phyloP scores from a whole-genome alignment of 2,797 vertebrate species.

The Arrhamphus sclerolepis region DNA sequence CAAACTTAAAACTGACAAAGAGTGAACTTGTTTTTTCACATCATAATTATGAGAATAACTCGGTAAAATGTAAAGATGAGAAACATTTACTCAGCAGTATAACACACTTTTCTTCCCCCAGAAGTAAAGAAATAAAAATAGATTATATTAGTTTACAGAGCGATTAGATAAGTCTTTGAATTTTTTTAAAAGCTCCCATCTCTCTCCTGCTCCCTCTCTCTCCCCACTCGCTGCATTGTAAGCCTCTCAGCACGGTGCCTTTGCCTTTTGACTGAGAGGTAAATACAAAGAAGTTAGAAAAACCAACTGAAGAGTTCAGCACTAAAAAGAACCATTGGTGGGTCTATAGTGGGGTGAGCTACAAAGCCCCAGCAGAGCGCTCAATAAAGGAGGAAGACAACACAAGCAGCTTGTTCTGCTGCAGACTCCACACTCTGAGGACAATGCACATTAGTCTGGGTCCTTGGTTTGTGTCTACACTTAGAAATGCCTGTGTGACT shows the following conservation, averaged over 20 bases:
- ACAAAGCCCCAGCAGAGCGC: constrained; percentile 62
- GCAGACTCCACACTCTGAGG: constrained; percentile 51
- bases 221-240: constrained; percentile 51
- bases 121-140: neutral
- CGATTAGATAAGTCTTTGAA: neutral
- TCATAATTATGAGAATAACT: too few relatives aligned
- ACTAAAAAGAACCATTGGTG: constrained; percentile 65
- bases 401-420: constrained; percentile 68
- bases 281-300: constrained; percentile 78
- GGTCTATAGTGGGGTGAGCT: constrained; percentile 41
- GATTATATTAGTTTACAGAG: constrained; percentile 11
- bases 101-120: constrained; percentile 27
- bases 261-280: constrained; percentile 80
- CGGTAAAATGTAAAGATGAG: too few relatives aligned
- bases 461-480: constrained; percentile 12
- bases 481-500: constrained; percentile 2
- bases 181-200: too few relatives aligned
- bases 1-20: too few relatives aligned
- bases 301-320: constrained; percentile 69
- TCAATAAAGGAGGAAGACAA: constrained; percentile 61
- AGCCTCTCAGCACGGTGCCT: constrained; percentile 53
- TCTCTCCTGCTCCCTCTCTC: neutral
- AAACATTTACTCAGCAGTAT: too few relatives aligned
- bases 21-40: too few relatives aligned
- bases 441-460: constrained; percentile 61